Evolutionary conservation across 2,113 vertebrate species (phyloP).

Genomic region (Sinocyclocheilus anophthalmus): DNA sequence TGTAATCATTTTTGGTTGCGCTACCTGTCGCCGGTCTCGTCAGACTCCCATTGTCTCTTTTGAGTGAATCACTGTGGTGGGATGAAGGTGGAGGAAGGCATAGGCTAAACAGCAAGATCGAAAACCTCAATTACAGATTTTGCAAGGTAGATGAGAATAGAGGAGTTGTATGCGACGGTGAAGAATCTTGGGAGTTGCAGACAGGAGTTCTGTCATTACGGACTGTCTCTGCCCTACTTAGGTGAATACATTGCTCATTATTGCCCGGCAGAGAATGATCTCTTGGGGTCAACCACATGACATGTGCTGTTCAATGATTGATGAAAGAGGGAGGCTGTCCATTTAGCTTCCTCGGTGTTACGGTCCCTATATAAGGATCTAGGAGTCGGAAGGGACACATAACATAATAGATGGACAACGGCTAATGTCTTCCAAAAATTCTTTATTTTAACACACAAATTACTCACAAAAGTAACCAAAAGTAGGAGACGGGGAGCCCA

Average conservation of each 20-base stretch:
- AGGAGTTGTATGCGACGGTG: not conserved
- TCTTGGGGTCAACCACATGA: slow-evolving; percentile 48
- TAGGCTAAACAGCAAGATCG: not conserved
- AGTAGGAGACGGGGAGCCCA: too few relatives aligned
- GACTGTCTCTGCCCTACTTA: slow-evolving; percentile 52
- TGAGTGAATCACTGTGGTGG: not conserved
- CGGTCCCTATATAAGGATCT: too few relatives aligned
- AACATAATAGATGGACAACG: too few relatives aligned
- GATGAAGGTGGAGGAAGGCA: slow-evolving; percentile 10
- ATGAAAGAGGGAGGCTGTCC: slow-evolving; percentile 46
- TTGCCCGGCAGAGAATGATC: slow-evolving; percentile 50
- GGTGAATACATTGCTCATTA: slow-evolving; percentile 52
- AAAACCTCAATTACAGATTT: slow-evolving; percentile 33
- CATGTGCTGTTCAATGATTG: slow-evolving; percentile 51
- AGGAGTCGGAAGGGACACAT: too few relatives aligned
- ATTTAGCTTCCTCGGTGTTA: slow-evolving; percentile 32
- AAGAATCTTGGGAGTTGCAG: slow-evolving; percentile 31
- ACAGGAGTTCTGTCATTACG: slow-evolving; percentile 18
- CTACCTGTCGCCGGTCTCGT: not conserved
- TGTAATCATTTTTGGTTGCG: not conserved
- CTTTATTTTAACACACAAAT: too few relatives aligned
- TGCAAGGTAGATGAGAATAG: not conserved
- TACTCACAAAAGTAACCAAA: too few relatives aligned
- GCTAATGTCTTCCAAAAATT: too few relatives aligned
- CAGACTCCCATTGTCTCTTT: not conserved